These are phyloP conservation scores for Peromyscus nudipes DNA, from an alignment of 2,797 vertebrate genomes.

Conservation along the genomic window DNA sequence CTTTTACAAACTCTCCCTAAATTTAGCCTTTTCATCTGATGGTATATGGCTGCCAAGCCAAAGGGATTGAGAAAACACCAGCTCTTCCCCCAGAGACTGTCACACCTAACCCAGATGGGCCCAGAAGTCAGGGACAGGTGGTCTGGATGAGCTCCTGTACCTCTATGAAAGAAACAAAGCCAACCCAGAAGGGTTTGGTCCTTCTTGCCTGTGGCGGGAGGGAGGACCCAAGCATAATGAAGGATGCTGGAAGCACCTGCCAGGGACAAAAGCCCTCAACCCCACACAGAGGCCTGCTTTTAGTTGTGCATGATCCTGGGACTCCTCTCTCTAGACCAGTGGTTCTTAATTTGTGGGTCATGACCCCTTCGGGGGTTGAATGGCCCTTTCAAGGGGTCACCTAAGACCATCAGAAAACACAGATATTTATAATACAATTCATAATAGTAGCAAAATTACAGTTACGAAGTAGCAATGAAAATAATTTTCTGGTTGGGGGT, in stretches of 20 bases:
- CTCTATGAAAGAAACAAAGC: background rate
- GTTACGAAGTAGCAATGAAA: background rate
- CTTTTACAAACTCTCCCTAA: background rate
- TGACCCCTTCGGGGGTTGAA: background rate
- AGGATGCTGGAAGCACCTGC: background rate
- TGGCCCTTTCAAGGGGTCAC: background rate
- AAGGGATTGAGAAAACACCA: background rate
- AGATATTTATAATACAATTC: background rate
- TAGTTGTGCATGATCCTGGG: too few relatives aligned
- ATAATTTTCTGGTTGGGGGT: background rate
- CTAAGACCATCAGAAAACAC: background rate
- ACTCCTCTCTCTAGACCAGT: background rate
- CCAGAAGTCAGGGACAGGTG: background rate
- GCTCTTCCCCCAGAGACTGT: background rate
- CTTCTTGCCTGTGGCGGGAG: accelerated
- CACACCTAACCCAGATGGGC: background rate
- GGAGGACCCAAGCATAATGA: accelerated
- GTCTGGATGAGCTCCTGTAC: background rate
- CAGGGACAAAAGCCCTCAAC: accelerated
- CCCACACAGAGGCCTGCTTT: accelerated
- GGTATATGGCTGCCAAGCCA: background rate
- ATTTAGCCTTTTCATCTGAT: background rate
- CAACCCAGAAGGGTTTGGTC: background rate
- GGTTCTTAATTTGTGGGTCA: background rate
- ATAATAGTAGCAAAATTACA: background rate